A percentile compares a stretch with the other conserved stretches of the same genome.
Conservation (phyloP, 1,140 invertebrate genomes). For the Coboldia fuscipes region DNA sequence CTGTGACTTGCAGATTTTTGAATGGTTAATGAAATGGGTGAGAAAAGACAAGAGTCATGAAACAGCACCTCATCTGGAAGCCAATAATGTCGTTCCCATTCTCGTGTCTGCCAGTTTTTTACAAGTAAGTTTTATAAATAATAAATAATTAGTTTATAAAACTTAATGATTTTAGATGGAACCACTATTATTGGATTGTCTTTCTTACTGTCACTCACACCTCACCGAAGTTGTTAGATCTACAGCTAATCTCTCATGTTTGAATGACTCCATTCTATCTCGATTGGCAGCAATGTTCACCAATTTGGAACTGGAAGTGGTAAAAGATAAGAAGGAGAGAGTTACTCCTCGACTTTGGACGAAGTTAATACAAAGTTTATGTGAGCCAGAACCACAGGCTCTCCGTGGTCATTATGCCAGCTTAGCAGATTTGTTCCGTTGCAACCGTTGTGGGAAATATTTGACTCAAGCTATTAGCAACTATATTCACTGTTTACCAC, state of each 20-base stretch:
- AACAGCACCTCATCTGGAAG: conserved; percentile 51
- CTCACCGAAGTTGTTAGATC: conserved; percentile 59
- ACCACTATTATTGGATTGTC: conserved; percentile 54
- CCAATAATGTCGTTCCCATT: conserved; percentile 72
- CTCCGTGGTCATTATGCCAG: conserved; percentile 55
- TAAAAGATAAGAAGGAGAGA: conserved; percentile 62
- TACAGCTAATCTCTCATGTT: conserved; percentile 53
- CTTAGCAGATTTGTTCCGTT: conserved; percentile 49
- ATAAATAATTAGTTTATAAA: neutral
- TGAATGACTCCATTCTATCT: conserved; percentile 48
- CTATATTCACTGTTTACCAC: conserved; percentile 39
- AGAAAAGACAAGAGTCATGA: conserved; percentile 44
- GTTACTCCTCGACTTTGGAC: conserved; percentile 63
- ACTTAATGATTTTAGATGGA: conserved; percentile 44
- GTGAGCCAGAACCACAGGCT: conserved; percentile 44
- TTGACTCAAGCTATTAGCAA: conserved; percentile 36
- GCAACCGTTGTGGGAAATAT: conserved; percentile 31
- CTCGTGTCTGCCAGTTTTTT: conserved; percentile 84
- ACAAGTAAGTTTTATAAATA: conserved; percentile 20
- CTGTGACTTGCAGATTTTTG: conserved; percentile 81
- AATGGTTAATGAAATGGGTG: conserved; percentile 93
- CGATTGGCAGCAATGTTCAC: conserved; percentile 60
- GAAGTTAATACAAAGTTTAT: conserved; percentile 54
- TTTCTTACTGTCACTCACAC: conserved; percentile 58
- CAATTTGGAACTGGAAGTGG: conserved; percentile 51